Conservation (phyloP, 2,888 invertebrate species). For the Rhamnusium bicolor region DNA sequence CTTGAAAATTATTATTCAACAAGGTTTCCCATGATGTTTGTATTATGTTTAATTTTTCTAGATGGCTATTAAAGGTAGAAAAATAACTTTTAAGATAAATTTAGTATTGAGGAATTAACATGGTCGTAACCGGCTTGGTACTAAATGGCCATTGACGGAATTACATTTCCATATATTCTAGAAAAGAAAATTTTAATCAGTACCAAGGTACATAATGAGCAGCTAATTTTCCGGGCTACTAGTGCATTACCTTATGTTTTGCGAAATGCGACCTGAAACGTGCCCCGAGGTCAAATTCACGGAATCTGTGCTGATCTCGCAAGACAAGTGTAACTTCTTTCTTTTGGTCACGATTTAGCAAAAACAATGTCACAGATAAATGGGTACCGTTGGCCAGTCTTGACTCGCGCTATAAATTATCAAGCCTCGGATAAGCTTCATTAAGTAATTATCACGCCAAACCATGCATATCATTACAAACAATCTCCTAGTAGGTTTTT, state of each 20-base stretch:
- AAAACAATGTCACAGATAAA: conserved; percentile 10
- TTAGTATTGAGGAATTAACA: too few species aligned
- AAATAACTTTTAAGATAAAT: too few species aligned
- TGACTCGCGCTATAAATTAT: neutral
- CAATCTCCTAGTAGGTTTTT: neutral
- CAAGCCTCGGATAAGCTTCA: neutral
- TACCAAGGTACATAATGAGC: too few species aligned
- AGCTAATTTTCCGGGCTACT: neutral
- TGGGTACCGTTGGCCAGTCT: conserved; percentile 6
- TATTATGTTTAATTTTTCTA: too few species aligned
- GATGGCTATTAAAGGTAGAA: too few species aligned
- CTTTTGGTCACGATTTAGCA: neutral
- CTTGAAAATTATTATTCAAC: too few species aligned
- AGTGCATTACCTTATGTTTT: neutral
- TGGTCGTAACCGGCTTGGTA: too few species aligned
- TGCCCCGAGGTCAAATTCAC: neutral
- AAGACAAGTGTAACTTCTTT: neutral
- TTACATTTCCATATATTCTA: too few species aligned
- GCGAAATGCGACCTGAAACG: neutral
- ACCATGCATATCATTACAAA: conserved; percentile 11
- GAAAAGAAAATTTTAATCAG: too few species aligned
- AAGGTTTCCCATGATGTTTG: too few species aligned
- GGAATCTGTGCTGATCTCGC: neutral
- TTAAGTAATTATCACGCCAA: conserved; percentile 3
- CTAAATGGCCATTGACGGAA: too few species aligned